Conservation (phyloP, 2,888 invertebrate species). For the Elgonia sp. region DNA sequence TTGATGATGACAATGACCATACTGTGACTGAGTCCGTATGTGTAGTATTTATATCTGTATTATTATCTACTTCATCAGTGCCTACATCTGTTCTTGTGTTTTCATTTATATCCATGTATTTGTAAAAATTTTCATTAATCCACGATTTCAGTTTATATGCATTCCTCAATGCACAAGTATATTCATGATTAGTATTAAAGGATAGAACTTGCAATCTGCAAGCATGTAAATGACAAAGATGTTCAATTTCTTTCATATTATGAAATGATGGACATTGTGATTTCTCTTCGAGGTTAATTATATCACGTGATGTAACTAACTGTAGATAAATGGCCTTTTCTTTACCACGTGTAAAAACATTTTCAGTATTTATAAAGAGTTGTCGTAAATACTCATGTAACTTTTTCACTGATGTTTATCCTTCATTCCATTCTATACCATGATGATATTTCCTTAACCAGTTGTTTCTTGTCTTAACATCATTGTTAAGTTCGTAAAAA, state of each 20-base stretch:
- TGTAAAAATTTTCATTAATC: no score
- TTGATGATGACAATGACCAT: not conserved
- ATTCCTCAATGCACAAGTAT: not conserved
- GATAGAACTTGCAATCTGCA: not conserved
- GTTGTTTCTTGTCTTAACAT: not conserved
- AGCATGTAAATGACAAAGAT: not conserved
- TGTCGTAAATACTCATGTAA: not conserved
- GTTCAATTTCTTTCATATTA: not conserved
- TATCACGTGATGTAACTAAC: no score
- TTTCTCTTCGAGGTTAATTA: not conserved
- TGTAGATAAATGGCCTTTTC: no score
- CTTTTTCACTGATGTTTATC: not conserved
- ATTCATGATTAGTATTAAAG: not conserved
- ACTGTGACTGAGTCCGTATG: not conserved
- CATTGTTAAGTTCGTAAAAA: not conserved
- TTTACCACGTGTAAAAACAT: not conserved
- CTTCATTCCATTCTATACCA: not conserved
- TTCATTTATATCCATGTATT: no score
- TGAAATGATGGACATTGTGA: not conserved
- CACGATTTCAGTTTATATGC: not conserved
- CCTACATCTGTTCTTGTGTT: not conserved
- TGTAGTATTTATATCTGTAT: not conserved
- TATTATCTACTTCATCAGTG: not conserved
- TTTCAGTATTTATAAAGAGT: not conserved
- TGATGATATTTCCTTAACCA: not conserved